Evolutionary conservation across 2,888 invertebrate species (phyloP), one percentile per base, ranked within the genome.

Genomic region (Polymixis lichenea): DNA sequence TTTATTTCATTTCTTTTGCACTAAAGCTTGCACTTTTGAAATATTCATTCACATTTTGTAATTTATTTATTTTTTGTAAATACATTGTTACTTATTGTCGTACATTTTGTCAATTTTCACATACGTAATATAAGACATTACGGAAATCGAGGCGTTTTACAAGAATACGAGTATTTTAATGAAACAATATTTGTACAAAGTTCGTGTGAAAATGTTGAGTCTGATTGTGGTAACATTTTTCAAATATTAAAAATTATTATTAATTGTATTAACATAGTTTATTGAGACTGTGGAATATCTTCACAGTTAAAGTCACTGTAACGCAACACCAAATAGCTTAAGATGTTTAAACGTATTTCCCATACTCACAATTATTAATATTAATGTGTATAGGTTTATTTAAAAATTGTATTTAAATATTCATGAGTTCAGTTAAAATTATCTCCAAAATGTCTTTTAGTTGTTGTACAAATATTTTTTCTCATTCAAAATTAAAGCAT

Each of bases 271-370:
- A 87, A 89, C 80, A 88, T 88, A 93, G 90, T 93, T 91, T 93
- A 93, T 92, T 87, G 80, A 85, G 89, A 83, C 85, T 93, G 93
- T 94, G 93, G 90, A 92, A 89, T 91, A 84, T 69, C 78, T 90
- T 93, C 90, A 90, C 90, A 90, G 88, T 80, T 81, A 88, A n/a
- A 89, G 90, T 92, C 93, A 95, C 95, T 96, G 95, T 96, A 95
- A 95, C 90, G 88, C 93, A 95, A 96, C 95, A 96, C 95, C 96
- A 96, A 95, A 93, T 96, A 95, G 94, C 83, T 85, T 95, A 95
- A 93, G 93, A 90, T 88, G 83, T 88, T 89, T 90, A 90, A 75
- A 90, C 90, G 89, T 90, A 90, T 85, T 85, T 83, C 67, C 72
- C 82, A 82, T 90, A 90, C 78, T 89, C 90, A 89, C 88, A 89